Evolutionary conservation across 2,888 invertebrate species (phyloP), one percentile per base, ranked within the genome.

Genomic region (Cecidostiba fungosa): DNA sequence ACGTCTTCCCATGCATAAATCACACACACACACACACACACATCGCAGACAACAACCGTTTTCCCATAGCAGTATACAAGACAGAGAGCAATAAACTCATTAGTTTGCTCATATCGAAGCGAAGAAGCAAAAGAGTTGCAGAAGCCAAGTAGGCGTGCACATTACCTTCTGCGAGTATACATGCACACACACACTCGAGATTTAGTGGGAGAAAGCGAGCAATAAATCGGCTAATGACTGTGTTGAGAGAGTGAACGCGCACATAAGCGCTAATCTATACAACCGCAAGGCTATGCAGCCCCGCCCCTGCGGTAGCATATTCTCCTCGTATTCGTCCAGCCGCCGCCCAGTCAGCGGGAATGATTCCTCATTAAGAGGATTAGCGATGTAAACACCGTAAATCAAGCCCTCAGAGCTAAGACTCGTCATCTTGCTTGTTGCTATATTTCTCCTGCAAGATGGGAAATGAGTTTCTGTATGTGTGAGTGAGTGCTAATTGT

Each of bases 221-320:
- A 91, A 91, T 90, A 91, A 91, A 92, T 91, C 88, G 90, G 89
- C 89, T 92, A 92, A 92, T 91, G 90, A 92, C n/a, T n/a, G 88
- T 90, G 89, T 90, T 91, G 54, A n/a, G 54, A 59, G 19, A 59
- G n/a, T 1, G 8, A 19, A 23, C 6, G 89, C 89, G 62, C 88
- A 90, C 89, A 88, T 89, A 90, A 88, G 89, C 90, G 91, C 89
- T 92, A 91, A 92, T 91, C 90, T 90, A 90, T 91, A 89, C 89
- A 89, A 92, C 90, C 91, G 85, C 90, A 90, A 90, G 82, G 85
- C 78, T 87, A n/a, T n/a, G 84, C 78, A 87, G 89, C 89, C 86
- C 90, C 90, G 90, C 91, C 91, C 84, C 83, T 79, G 29, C 77
- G 79, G 29, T 84, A 85, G 54, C 5, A 50, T 1, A 54, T 26